These are phyloP conservation scores for Acleris cristana DNA, from an alignment of 2,888 invertebrate genomes.

Conservation along the genomic window DNA sequence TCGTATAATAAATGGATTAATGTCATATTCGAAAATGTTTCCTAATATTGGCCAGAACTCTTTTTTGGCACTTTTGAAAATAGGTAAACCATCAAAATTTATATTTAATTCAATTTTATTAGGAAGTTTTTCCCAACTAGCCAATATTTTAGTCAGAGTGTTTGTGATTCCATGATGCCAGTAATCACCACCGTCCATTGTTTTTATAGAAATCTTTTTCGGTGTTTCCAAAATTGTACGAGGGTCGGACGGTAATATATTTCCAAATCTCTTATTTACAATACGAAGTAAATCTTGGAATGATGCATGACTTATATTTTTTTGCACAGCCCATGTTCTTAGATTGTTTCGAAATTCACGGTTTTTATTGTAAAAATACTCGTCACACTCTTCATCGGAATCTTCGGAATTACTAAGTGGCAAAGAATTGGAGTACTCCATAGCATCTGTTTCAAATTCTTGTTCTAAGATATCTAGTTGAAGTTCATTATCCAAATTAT, in stretches of 20 bases:
- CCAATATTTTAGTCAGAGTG: conserved; percentile 19
- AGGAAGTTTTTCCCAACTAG: conserved; percentile 20
- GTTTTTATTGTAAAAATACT: conserved; percentile 19
- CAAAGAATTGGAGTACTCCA: conserved; percentile 26
- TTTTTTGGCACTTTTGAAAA: conserved; percentile 20
- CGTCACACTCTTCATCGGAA: conserved; percentile 19
- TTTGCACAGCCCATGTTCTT: conserved; percentile 16
- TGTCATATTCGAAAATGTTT: conserved; percentile 33
- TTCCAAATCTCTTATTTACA: conserved; percentile 13
- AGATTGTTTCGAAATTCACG: conserved; percentile 15
- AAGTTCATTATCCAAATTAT: conserved; percentile 23
- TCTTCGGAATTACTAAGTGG: conserved; percentile 25
- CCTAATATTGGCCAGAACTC: conserved; percentile 40
- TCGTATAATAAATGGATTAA: conserved; percentile 38
- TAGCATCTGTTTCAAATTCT: conserved; percentile 21
- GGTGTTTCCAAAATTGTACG: not conserved
- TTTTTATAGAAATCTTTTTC: conserved; percentile 3
- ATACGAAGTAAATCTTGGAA: conserved; percentile 16
- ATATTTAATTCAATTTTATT: conserved; percentile 17
- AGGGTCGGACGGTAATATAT: not conserved
- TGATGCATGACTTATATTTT: conserved; percentile 18
- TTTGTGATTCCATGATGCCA: conserved; percentile 22
- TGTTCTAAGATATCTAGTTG: conserved; percentile 24
- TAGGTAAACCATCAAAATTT: conserved; percentile 22
- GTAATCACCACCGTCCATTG: conserved; percentile 10